phyloP scores from a whole-genome alignment of 2,888 invertebrate species.

The Acanthoscelides obtectus region DNA sequence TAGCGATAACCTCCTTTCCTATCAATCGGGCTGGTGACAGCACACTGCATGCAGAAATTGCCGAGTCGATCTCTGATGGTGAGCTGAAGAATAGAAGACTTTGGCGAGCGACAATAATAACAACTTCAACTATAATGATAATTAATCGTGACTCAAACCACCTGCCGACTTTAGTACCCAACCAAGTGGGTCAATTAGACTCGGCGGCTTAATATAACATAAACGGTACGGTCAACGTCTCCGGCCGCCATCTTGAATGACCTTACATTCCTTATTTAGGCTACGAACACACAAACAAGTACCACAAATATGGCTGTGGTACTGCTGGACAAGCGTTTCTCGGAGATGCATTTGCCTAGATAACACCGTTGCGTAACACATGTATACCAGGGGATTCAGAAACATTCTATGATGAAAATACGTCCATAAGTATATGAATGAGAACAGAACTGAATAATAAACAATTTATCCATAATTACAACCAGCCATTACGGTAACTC shows the following conservation, averaged over 20 bases:
- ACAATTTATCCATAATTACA: too few relatives aligned
- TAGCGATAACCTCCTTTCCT: too few relatives aligned
- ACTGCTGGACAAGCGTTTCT: not conserved
- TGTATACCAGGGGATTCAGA: not conserved
- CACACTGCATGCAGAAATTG: too few relatives aligned
- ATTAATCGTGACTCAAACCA: not conserved
- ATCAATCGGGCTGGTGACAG: too few relatives aligned
- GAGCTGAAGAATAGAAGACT: too few relatives aligned
- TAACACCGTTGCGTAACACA: not conserved
- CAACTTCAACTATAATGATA: not conserved
- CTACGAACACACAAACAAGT: not conserved
- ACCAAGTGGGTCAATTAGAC: not conserved
- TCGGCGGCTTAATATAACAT: not conserved
- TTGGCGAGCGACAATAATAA: too few relatives aligned
- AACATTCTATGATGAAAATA: too few relatives aligned
- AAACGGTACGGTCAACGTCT: not conserved
- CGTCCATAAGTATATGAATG: too few relatives aligned
- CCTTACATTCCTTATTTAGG: not conserved
- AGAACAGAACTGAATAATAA: too few relatives aligned
- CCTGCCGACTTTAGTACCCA: not conserved
- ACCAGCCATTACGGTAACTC: too few relatives aligned
- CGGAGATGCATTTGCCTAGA: not conserved
- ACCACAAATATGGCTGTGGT: not conserved
- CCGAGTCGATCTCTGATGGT: too few relatives aligned
- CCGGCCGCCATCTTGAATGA: not conserved